phyloP scores from a whole-genome alignment of 2,888 invertebrate species.

The Limnephilus lunatus region DNA sequence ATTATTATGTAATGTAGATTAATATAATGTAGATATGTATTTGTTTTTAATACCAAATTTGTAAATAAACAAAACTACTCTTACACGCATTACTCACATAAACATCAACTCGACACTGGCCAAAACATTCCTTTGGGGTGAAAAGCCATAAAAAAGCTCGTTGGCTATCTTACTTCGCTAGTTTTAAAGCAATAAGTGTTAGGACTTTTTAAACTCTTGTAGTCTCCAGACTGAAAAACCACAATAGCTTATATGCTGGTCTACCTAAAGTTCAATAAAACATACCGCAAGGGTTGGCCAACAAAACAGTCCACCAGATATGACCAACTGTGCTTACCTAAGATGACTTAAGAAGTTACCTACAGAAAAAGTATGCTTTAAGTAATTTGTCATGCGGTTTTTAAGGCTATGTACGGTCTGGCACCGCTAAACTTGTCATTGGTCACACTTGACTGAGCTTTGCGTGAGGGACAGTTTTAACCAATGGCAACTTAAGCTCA shows the following conservation, averaged over 20 bases:
- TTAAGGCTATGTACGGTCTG: not conserved
- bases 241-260: not conserved
- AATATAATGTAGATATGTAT: too few relatives aligned
- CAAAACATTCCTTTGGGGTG: too few relatives aligned
- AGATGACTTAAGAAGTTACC: not conserved
- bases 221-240: not conserved
- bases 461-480: not conserved
- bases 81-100: too few relatives aligned
- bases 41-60: too few relatives aligned
- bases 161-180: not conserved
- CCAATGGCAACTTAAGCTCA: too few relatives aligned
- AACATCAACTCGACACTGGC: too few relatives aligned
- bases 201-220: not conserved
- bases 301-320: not conserved
- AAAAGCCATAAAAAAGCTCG: not conserved
- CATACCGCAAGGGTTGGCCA: not conserved
- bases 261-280: not conserved
- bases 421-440: not conserved
- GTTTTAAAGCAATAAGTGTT: not conserved
- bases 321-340: not conserved
- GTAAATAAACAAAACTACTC: too few relatives aligned
- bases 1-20: too few relatives aligned
- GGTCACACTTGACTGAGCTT: not conserved
- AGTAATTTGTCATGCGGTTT: not conserved
- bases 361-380: not conserved